Base-by-base conservation (phyloP, 2,113 vertebrate species). In the Cathartes aura region DNA sequence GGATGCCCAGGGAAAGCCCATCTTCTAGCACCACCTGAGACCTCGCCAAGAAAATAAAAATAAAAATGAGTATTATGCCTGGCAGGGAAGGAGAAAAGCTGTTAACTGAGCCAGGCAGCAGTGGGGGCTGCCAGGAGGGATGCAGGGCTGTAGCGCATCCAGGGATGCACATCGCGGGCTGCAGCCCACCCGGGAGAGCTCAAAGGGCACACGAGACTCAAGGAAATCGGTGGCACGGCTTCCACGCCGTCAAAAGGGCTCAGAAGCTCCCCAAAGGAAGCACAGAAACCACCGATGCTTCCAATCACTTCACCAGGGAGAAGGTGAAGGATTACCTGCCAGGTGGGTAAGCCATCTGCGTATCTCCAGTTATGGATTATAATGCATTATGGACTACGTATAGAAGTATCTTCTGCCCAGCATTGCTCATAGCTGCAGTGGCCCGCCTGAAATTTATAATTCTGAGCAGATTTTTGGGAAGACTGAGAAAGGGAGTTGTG, bases 301-400 rank as follows among this genome's bases (percentile, higher is more conserved):
- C 53, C 75, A 8, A 4, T 26, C 24, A 6, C 17, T 17, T 36
- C 62, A 5, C 10, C 47, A 14, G 43, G 36, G 53, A 40, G 62
- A 60, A 74, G 60, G 45, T 4, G 70, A 27, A n/a, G 62, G n/a
- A 36, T 22, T 22, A 21, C 60, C 40, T 36, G 30, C n/a, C 6
- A 13, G 59, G 59, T 40, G 47, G 36, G 52, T 8, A 7, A 70
- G 9, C 36, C 23, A 12, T 15, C 55, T 30, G 32, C 0, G 0
- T 23, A 8, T 24, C 63, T 36, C 32, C 23, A 32, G 8, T 17
- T 18, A 34, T 1, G 24, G 56, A 27, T 27, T 45, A 12, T 5
- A 40, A 38, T 1, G 4, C 20, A 6, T 15, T 12, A 50, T 5
- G 43, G 45, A 30, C 38, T 6, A 7, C 2, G 21, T 47, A 8